Percentiles rank a stretch among this genome's conserved stretches.
Evolutionary conservation across 2,113 vertebrate genomes (phyloP).

Genomic region (Smithornis capensis): DNA sequence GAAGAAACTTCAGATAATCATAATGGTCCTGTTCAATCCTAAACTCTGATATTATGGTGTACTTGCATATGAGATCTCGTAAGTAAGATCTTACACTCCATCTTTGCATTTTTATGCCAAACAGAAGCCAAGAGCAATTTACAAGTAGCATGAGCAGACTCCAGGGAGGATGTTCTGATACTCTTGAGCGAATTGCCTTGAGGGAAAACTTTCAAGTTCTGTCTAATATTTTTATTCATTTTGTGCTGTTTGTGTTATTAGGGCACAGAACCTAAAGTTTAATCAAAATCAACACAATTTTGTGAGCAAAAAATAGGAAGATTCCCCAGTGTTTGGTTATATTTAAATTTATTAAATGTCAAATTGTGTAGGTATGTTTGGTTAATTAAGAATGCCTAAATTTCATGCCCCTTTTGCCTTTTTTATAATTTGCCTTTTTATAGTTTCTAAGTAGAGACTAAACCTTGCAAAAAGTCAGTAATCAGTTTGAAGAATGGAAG

Average conservation of each 20-base stretch:
- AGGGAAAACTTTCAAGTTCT: not conserved
- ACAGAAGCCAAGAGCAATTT: not conserved
- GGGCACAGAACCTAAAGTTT: not conserved
- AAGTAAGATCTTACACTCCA: not conserved
- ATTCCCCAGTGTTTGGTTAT: not conserved
- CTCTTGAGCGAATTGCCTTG: not conserved
- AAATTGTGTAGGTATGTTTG: not conserved
- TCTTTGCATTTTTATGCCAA: not conserved
- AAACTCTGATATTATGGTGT: not conserved
- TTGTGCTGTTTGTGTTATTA: not conserved
- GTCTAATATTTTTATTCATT: not conserved
- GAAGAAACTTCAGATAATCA: not conserved
- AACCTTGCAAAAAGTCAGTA: not conserved
- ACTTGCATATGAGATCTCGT: not conserved
- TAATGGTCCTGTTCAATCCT: not conserved
- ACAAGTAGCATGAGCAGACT: not conserved
- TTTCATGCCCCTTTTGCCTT: not conserved
- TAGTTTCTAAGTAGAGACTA: not conserved
- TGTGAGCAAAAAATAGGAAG: not conserved
- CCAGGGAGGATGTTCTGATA: not conserved
- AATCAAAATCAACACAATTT: not conserved
- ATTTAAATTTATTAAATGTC: not conserved
- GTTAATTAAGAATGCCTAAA: not conserved
- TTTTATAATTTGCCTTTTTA: too few species aligned
- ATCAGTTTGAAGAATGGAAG: not conserved